These are phyloP conservation scores for Dendronephthya gigantea DNA, from an alignment of 64 coral and sea anemone species.

Conservation along the genomic window DNA sequence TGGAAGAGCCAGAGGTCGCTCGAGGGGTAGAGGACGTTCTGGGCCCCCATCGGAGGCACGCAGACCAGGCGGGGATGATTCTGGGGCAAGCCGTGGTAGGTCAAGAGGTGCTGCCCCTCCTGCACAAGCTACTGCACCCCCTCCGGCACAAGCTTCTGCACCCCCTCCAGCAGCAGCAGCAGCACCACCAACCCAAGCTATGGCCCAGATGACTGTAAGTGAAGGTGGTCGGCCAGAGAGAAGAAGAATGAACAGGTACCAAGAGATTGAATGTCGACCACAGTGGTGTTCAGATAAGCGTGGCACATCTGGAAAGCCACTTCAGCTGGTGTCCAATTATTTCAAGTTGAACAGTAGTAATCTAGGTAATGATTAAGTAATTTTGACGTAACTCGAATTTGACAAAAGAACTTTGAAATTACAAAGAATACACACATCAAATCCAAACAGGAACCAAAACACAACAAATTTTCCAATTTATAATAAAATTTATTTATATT, in stretches of 20 bases:
- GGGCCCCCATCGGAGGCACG: neutral
- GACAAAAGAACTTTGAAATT: too few relatives aligned
- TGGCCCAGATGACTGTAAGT: neutral
- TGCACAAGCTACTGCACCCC: neutral
- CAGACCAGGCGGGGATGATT: neutral
- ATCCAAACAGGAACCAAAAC: too few relatives aligned
- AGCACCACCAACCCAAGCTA: neutral
- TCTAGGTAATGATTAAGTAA: conserved; percentile 15
- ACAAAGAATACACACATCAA: too few relatives aligned
- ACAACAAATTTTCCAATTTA: too few relatives aligned
- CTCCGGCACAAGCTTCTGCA: neutral
- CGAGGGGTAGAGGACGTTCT: neutral
- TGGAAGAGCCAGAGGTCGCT: neutral
- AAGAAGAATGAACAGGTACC: neutral
- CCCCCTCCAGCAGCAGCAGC: neutral
- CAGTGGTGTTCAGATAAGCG: conserved; percentile 48
- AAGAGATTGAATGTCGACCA: conserved; percentile 6
- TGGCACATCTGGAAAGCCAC: conserved; percentile 27
- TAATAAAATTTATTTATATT: neutral
- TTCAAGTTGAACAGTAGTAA: conserved; percentile 46
- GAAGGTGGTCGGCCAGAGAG: neutral
- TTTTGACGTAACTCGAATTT: neutral
- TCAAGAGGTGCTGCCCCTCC: neutral
- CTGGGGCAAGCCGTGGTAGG: neutral
- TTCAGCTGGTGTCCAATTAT: conserved; percentile 46